phyloP scores from a whole-genome alignment of 2,797 vertebrate genomes.

The Lates japonicus region DNA sequence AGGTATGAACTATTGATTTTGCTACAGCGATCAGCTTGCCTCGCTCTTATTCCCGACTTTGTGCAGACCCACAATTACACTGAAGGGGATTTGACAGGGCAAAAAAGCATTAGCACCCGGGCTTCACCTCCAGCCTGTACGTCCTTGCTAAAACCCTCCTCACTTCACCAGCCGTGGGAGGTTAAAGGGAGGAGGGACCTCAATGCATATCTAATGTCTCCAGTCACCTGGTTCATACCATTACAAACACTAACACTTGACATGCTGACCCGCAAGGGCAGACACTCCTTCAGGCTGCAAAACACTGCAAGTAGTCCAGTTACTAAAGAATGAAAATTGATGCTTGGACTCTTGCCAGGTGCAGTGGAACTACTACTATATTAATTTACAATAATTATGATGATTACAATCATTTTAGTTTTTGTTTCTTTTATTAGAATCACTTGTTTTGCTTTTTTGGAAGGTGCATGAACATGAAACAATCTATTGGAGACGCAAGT shows the following conservation, averaged over 20 bases:
- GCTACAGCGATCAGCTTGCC: slow-evolving; percentile 70
- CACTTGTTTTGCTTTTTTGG: background rate
- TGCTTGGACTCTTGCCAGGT: background rate
- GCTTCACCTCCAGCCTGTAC: slow-evolving; percentile 57
- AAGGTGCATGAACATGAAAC: background rate
- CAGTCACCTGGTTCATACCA: slow-evolving; percentile 53
- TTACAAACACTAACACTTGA: slow-evolving; percentile 38
- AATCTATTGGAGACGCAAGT: background rate
- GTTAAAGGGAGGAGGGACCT: slow-evolving; percentile 65
- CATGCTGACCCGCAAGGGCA: slow-evolving; percentile 52
- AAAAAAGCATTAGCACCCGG: slow-evolving; percentile 62
- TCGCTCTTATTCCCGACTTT: slow-evolving; percentile 70
- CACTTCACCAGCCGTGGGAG: slow-evolving; percentile 37
- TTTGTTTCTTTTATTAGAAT: background rate
- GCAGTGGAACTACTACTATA: background rate
- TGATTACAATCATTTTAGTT: background rate
- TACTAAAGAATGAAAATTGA: background rate
- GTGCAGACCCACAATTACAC: slow-evolving; percentile 74
- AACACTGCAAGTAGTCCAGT: background rate
- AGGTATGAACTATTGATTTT: slow-evolving; percentile 87
- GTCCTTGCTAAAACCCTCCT: slow-evolving; percentile 61
- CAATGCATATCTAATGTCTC: slow-evolving; percentile 72
- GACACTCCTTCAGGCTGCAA: slow-evolving; percentile 24
- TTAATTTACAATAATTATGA: background rate
- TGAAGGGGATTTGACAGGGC: slow-evolving; percentile 70